A percentile compares a stretch with the other conserved stretches of the same genome.
phyloP scores from a whole-genome alignment of 2,888 invertebrate species.

The Rosalia funebris region DNA sequence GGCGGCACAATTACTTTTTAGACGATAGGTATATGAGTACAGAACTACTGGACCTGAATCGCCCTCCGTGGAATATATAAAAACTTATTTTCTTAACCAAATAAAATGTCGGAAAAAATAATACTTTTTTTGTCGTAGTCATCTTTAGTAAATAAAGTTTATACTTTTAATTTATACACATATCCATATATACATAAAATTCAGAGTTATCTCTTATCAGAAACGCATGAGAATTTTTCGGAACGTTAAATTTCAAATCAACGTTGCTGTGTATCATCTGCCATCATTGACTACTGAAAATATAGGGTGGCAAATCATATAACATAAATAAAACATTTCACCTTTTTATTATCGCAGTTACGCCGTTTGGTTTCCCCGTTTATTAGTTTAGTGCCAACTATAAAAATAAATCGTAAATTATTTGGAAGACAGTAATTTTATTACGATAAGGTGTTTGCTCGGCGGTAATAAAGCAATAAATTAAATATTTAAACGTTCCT shows the following conservation, averaged over 20 bases:
- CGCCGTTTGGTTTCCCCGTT: slow-evolving; percentile 21
- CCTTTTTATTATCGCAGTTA: slow-evolving; percentile 25
- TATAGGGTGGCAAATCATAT: slow-evolving; percentile 24
- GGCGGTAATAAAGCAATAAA: slow-evolving; percentile 26
- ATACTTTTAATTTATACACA: not conserved
- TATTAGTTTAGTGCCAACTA: slow-evolving; percentile 29
- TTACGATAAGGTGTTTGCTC: slow-evolving; percentile 27
- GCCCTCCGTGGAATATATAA: no score
- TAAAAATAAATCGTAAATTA: slow-evolving; percentile 34
- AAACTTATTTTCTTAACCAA: no score
- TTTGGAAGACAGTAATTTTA: slow-evolving; percentile 28
- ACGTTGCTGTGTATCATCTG: not conserved
- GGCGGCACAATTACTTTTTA: no score
- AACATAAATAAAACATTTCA: slow-evolving; percentile 22
- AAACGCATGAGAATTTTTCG: not conserved
- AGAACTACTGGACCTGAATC: no score
- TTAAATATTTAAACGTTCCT: slow-evolving; percentile 17
- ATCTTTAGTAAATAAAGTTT: not conserved
- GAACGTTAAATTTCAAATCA: slow-evolving; percentile 3
- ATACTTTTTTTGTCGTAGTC: not conserved
- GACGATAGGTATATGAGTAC: no score
- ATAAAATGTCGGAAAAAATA: no score
- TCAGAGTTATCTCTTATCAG: not conserved
- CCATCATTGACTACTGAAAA: slow-evolving; percentile 15
- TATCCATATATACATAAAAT: not conserved